These are phyloP conservation scores for Leptodactylus fallax DNA, from an alignment of 2,797 vertebrate species.

Conservation along the genomic window DNA sequence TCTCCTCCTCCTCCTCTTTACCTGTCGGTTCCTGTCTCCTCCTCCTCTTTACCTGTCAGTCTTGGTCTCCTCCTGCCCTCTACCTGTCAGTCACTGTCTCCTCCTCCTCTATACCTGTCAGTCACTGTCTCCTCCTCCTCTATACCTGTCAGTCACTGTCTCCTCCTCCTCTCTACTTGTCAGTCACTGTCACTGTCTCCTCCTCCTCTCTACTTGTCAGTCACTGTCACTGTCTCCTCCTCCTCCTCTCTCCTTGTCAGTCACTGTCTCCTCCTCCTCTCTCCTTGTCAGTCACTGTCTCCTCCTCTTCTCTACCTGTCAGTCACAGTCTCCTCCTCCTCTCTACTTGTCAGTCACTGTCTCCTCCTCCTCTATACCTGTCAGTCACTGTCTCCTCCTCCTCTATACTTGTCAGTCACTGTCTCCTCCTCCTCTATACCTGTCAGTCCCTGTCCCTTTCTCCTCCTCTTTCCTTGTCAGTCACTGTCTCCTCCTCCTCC, in stretches of 20 bases:
- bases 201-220: not conserved
- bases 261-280: not conserved
- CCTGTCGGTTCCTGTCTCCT: not conserved
- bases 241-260: not conserved
- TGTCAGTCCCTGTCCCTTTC: not conserved
- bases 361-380: not conserved
- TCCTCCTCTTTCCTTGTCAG: not conserved
- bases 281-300: not conserved
- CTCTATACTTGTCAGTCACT: not conserved
- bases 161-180: too few species aligned
- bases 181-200: not conserved
- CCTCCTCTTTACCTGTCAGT: not conserved
- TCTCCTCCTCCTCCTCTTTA: too few species aligned
- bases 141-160: not conserved
- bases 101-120: not conserved
- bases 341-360: not conserved
- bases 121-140: not conserved
- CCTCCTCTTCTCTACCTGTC: not conserved
- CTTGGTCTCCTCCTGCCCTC: not conserved
- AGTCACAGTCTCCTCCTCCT: not conserved
- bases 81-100: not conserved
- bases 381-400: not conserved
- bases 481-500: not conserved
- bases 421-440: too few species aligned
- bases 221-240: not conserved